Evolutionary conservation across 92 coral and sea anemone genomes (phyloP), one percentile per base, ranked within the genome.

Genomic region (Blastomussa wellsi): DNA sequence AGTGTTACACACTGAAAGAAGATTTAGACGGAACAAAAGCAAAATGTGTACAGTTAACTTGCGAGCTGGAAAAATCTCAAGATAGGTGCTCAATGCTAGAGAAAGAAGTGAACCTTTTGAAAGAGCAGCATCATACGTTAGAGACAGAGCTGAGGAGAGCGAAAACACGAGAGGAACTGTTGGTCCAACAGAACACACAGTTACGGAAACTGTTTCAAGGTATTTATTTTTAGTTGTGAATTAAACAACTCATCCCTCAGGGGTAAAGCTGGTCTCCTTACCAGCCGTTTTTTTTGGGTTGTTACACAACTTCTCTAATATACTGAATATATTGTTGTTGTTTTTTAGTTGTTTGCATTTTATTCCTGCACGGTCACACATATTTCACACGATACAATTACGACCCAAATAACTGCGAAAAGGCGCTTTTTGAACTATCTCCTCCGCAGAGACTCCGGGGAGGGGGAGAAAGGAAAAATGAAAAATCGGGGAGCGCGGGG

Each of bases 11-110:
- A 7, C 71, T 96, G 72, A 90, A 92, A 78, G 92, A 96, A 57
- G 98, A 94, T 51, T 76, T 96, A 31, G 96, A 96, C 67, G 95
- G 91, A 11, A 71, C 98, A 19, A 90, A 91, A 83, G 88, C 93
- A 11, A 87, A 83, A 76, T 91, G 91, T 75, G 83, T 86, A 44
- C 90, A 87, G 68, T 82, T 91, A 78, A 87, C 93, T 32, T 86
- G 90, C 51, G 95, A 94, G 39, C 86, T 96, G 79, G 95, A 89
- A 64, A 90, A 89, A 89, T 90, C 95, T 5, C 92, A 92, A 36
- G 93, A 88, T 36, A 84, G 86, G 36, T 96, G 89, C 51, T 84
- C 81, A 4, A 86, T 93, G 8, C 92, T 96, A 69, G 94, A 89
- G 84, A 89, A 86, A 68, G 93, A 89, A 66, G 66, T 94, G 69